phyloP scores from a whole-genome alignment of 2,797 vertebrate species.

The Coregonus suidteri region DNA sequence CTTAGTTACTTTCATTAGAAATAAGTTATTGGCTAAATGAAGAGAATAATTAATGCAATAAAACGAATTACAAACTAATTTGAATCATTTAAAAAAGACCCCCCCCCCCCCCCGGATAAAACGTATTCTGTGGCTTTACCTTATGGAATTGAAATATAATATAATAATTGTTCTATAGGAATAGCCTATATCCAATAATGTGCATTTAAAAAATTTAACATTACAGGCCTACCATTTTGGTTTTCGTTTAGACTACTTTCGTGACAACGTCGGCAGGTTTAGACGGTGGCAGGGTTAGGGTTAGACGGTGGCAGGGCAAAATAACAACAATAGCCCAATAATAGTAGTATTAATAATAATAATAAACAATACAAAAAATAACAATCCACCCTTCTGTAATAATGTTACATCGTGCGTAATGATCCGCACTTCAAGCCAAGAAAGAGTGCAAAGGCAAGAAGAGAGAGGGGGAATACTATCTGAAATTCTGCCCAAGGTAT shows the following conservation, averaged over 20 bases:
- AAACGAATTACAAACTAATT: conserved; percentile 90
- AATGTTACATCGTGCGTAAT: not conserved
- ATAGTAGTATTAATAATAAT: not conserved
- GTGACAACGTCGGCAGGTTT: too few relatives aligned
- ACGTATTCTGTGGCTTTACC: not conserved
- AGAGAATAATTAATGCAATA: conserved; percentile 90
- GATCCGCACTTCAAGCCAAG: conserved; percentile 67
- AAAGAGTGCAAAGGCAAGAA: conserved; percentile 44
- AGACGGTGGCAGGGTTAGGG: too few relatives aligned
- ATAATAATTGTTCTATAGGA: not conserved
- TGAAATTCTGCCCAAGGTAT: conserved; percentile 97
- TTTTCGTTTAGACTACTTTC: too few relatives aligned
- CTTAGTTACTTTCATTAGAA: conserved; percentile 94
- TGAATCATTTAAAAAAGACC: conserved; percentile 74
- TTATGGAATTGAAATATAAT: not conserved
- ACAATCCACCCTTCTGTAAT: not conserved
- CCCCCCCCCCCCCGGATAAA: conserved; percentile 30
- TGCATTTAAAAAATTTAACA: too few relatives aligned
- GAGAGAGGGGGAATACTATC: conserved; percentile 77
- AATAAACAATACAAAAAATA: not conserved
- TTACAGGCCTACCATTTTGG: too few relatives aligned
- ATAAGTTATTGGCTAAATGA: conserved; percentile 90
- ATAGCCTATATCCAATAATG: not conserved
- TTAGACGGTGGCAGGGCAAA: not conserved
- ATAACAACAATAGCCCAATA: conserved; percentile 4